Conservation (phyloP, 1,140 invertebrate species). For the Drosophila lacertosa region DNA sequence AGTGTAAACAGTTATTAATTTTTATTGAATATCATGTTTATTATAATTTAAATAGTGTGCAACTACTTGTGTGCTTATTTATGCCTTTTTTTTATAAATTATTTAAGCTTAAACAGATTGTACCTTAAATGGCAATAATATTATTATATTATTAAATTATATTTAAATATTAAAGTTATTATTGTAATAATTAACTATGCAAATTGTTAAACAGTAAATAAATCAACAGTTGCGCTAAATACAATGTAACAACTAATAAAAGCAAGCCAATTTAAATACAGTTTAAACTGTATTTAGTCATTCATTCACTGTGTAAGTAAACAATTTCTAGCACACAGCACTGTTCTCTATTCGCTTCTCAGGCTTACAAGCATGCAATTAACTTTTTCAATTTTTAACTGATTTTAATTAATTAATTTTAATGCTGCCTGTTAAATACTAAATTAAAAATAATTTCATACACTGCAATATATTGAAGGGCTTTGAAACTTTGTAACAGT, state of each 20-base stretch:
- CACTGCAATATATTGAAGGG: no score
- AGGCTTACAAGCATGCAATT: slow-evolving; percentile 19
- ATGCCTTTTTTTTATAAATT: slow-evolving; percentile 52
- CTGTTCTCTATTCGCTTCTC: slow-evolving; percentile 26
- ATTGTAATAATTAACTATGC: slow-evolving; percentile 65
- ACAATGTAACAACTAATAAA: not conserved
- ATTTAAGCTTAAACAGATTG: slow-evolving; percentile 69
- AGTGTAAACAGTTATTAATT: slow-evolving; percentile 36
- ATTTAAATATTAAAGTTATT: slow-evolving; percentile 54
- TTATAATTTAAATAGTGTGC: slow-evolving; percentile 27
- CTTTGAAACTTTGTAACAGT: not conserved
- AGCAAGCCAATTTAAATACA: not conserved
- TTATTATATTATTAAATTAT: slow-evolving; percentile 51
- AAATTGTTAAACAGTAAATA: slow-evolving; percentile 71
- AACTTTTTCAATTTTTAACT: not conserved
- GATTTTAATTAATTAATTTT: not conserved
- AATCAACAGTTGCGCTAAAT: slow-evolving; percentile 67
- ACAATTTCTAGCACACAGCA: not conserved
- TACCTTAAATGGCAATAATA: slow-evolving; percentile 74
- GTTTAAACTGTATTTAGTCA: no score
- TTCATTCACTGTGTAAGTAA: slow-evolving; percentile 48
- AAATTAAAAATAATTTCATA: not conserved
- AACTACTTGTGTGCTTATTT: slow-evolving; percentile 63
- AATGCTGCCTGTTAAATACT: slow-evolving; percentile 11
- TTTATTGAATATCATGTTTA: slow-evolving; percentile 29